Conservation (phyloP, 2,113 vertebrate genomes). For the Thamnaconus septentrionalis region DNA sequence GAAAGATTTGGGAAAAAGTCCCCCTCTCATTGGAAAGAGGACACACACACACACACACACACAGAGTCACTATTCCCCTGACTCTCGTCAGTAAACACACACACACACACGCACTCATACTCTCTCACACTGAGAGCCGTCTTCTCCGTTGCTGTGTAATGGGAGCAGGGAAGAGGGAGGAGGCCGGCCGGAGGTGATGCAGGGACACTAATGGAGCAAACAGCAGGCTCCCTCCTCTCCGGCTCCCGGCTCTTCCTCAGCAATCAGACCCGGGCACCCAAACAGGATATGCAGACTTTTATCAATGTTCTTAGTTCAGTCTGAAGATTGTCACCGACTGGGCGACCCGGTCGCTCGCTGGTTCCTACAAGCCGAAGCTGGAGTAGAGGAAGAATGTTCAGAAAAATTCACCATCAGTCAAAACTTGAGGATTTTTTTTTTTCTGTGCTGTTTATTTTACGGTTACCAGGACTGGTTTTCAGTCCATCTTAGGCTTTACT, state of each 20-base stretch:
- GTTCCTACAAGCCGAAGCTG: no score
- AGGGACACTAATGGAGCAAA: conserved; percentile 41
- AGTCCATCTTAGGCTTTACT: no score
- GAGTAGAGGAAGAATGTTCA: no score
- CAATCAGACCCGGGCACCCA: conserved; percentile 37
- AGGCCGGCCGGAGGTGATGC: conserved; percentile 9
- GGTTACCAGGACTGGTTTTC: no score
- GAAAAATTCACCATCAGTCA: no score
- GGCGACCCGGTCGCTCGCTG: no score
- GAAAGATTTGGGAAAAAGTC: no score
- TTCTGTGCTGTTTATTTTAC: no score
- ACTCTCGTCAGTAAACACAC: conserved; percentile 30
- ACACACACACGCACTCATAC: conserved; percentile 15
- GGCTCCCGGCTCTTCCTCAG: conserved; percentile 15
- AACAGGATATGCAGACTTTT: conserved; percentile 6
- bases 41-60: conserved; percentile 2
- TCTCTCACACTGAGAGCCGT: conserved; percentile 1
- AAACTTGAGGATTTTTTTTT: no score
- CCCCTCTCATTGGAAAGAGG: neutral
- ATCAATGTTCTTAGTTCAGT: no score
- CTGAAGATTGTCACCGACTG: no score
- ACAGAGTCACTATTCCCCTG: conserved; percentile 9
- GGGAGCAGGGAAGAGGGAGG: conserved; percentile 23
- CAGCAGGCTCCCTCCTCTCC: conserved; percentile 11
- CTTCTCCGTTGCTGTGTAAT: conserved; percentile 41